Conservation (phyloP, 2,888 invertebrate species). For the Timema podura region DNA sequence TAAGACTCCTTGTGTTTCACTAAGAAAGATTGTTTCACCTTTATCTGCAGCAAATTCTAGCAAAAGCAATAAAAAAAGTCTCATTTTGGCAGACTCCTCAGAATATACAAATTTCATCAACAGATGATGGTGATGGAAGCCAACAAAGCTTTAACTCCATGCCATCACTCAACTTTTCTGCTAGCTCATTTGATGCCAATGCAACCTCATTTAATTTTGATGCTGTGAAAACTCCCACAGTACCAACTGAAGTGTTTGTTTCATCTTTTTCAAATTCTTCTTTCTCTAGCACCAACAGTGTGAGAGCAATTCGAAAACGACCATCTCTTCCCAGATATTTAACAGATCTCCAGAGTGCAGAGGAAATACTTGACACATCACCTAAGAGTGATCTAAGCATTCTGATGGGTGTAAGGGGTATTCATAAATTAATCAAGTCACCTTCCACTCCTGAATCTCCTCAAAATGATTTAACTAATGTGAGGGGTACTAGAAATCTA, state of each 20-base stretch:
- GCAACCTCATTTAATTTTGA: slow-evolving; percentile 27
- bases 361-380: neutral
- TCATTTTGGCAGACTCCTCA: neutral
- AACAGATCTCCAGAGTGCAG: no score
- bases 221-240: slow-evolving; percentile 23
- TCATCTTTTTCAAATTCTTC: slow-evolving; percentile 24
- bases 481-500: slow-evolving; percentile 45
- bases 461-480: slow-evolving; percentile 46
- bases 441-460: slow-evolving; percentile 36
- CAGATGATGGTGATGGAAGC: neutral
- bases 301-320: no score
- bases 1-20: no score
- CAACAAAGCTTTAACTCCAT: neutral
- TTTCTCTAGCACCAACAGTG: neutral
- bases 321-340: no score
- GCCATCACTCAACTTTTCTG: neutral
- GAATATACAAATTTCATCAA: neutral
- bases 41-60: neutral
- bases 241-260: slow-evolving; percentile 22
- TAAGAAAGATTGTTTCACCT: no score
- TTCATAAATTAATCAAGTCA: slow-evolving; percentile 35
- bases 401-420: slow-evolving; percentile 31
- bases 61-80: neutral
- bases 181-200: slow-evolving; percentile 13
- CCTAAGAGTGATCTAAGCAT: neutral